Base-by-base conservation (phyloP, 2,888 invertebrate genomes). In the Ectemnius lituratus region DNA sequence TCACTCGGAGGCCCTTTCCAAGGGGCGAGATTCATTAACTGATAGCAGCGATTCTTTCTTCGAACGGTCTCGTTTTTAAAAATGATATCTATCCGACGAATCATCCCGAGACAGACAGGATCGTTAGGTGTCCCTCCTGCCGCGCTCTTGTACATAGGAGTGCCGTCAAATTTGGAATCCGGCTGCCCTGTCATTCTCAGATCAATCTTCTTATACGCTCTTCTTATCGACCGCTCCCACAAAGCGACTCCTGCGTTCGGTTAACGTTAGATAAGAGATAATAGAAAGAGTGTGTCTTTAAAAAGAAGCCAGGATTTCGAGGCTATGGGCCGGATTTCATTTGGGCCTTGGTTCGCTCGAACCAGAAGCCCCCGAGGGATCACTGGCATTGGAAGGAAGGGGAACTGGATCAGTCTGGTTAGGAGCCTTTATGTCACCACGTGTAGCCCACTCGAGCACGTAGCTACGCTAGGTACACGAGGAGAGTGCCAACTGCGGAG, bases 1-100 rank as follows among this genome's bases (percentile, higher is more conserved):
- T 67, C 62, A 60, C 73, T 37, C 65, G 61, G 16, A 57, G 65
- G 70, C 64, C 70, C 80, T 76, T 78, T 79, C 79, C 73, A 67
- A 67, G 80, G 72, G 79, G 73, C 77, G 75, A 83, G 88, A 89
- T 89, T 89, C 88, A 88, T 89, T 87, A 88, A 86, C 84, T 86
- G 88, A 89, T 88, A 88, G 37, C 8, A 85, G 78, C 76, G 79
- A 81, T 74, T 83, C 81, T 77, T 76, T 79, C 77, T 75, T 75
- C 70, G 78, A 71, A 71, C 75, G 73, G 74, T 67, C 78, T 58
- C 69, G 59, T 79, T 78, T 69, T 76, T 66, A 76, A 76, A 82
- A 82, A 80, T 76, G 83, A 84, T 84, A 84, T 84, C 74, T 75
- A 46, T 62, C 61, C 73, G 60, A 68, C 49, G 67, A 52, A 47